Base-by-base conservation (phyloP, 2,113 vertebrate genomes). In the Gila orcuttii region DNA sequence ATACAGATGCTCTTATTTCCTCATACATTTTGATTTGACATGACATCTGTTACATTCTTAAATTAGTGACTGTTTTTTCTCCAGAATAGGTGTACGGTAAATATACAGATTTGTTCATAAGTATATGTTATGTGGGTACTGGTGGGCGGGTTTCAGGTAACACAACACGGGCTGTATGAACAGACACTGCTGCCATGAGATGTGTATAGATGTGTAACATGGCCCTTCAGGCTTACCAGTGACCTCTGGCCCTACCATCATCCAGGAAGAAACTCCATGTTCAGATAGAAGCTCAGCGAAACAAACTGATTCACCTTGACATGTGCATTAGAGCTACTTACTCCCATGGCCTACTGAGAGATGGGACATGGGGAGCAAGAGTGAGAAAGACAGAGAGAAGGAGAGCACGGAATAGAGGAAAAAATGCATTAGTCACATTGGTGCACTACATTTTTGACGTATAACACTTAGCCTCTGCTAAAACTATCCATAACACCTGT, bases 271-370 rank as follows among this genome's bases (percentile, higher is more conserved):
- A 83, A 83, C 31, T 52, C 13, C 33, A 57, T 83, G 81, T 83
- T 83, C 81, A 73, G 28, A 73, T n/a, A 71, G 81, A 73, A 73
- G 68, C 66, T 83, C 50, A 83, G 66, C 11, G 68, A 59, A 73
- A 66, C 68, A 83, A 71, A 36, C 10, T 83, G 81, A 83, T 83
- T 59, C 23, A 57, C 19, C 47, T 23, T 83, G 81, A 83, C 81
- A 57, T 57, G 68, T 73, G 81, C 81, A 59, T 83, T 83, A 83
- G 23, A 73, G 50, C 66, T 73, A 39, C 47, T 73, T 83, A 83
- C 81, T 83, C 31, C 33, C 50, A 83, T 59, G 8, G 21, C 50
- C 66, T 21, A 15, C 33, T 12, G 9, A 57, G 28, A 68, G 62
- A 68, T 5, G 7, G 59, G 60, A 73, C 68, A n/a, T 7, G 59